Base-by-base conservation (phyloP, 2,113 vertebrate species). In the Puntigrus tetrazona region DNA sequence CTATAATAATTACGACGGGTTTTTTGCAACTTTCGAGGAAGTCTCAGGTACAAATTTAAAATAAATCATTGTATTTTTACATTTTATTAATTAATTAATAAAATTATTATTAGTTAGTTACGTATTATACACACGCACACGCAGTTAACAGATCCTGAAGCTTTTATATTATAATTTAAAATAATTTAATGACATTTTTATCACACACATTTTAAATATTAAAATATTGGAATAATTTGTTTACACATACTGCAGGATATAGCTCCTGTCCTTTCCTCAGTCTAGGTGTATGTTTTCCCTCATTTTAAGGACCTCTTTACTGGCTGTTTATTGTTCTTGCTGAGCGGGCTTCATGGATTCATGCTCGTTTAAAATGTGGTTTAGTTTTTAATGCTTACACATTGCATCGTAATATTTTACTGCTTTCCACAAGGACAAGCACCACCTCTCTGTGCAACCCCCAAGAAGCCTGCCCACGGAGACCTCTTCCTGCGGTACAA, bases 1-100 rank as follows among this genome's bases (percentile, higher is more conserved):
- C 83, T 97, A 96, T 79, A 96, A 97, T 91, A 98, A 96, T 87
- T 97, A 96, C 22, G 95, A 97, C 69, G 96, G 96, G 34, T 98
- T 98, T 92, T 95, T 95, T 85, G 94, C 95, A 3, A 87, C 94
- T 20, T 97, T 96, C 91, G 95, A 96, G 92, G 95, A 97, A 94
- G 92, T 94, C 92, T 95, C 96, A 95, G 96, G 96, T 96, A 91
- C 43, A 83, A 85, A 65, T 74, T 50, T 9, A 70, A 25, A 81
- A 65, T 52, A 25, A 34, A 52, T 18, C 25, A 57, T 16, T 57
- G 20, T 45, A 22, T 50, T 50, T 50, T 50, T 43, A 43, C 0
- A 50, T 18, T 50, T 11, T 43, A 11, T 45, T n/a, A n/a, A n/a
- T n/a, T n/a, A n/a, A n/a, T n/a, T n/a, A n/a, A n/a, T n/a, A n/a